These are phyloP conservation scores for Aquatica leii DNA, from an alignment of 2,888 invertebrate species.

Conservation along the genomic window DNA sequence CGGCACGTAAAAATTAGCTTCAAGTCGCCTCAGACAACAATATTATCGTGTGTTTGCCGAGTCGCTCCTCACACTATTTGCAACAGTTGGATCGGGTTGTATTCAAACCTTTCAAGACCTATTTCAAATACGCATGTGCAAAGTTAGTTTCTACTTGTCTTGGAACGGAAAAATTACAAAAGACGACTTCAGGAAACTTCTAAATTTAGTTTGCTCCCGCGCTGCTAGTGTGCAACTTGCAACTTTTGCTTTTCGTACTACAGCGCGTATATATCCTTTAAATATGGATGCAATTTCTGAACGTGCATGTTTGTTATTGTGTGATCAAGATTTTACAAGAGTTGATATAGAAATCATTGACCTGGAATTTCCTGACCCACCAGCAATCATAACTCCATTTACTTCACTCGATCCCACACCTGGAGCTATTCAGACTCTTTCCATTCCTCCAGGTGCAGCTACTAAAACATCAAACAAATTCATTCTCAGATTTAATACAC, in stretches of 20 bases:
- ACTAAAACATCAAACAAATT: neutral
- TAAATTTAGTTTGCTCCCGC: slow-evolving; percentile 2
- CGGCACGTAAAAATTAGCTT: no score
- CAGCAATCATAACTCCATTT: neutral
- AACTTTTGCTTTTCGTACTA: neutral
- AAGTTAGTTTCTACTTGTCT: no score
- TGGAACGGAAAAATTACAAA: slow-evolving; percentile 12
- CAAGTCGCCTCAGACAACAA: no score
- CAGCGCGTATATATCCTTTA: neutral
- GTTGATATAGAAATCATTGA: slow-evolving; percentile 1
- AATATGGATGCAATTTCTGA: no score
- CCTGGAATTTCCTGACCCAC: neutral
- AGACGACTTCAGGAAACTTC: slow-evolving; percentile 4
- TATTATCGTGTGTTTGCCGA: no score
- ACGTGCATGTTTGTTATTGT: no score
- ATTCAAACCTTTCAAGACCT: no score
- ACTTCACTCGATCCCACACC: neutral
- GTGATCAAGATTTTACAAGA: neutral
- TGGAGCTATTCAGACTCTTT: neutral
- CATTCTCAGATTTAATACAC: neutral
- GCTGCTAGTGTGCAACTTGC: neutral
- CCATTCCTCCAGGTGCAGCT: neutral
- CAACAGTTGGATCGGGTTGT: no score
- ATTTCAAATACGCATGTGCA: no score
- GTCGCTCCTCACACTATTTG: no score